Base-by-base conservation (phyloP, 1,140 invertebrate species). In the Drusus annulatus region DNA sequence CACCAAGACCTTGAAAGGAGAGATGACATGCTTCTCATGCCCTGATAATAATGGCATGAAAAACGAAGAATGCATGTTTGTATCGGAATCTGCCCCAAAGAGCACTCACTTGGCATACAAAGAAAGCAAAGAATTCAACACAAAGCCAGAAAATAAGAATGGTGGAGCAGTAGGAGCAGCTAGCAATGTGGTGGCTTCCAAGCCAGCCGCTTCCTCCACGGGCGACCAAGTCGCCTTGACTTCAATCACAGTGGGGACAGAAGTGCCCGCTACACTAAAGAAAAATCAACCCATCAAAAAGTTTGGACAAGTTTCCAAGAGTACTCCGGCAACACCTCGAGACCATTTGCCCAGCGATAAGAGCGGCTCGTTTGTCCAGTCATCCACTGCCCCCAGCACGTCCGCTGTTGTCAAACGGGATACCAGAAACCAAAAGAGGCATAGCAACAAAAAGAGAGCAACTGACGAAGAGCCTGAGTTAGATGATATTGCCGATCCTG, bases 11-110 rank as follows among this genome's bases (percentile, higher is more conserved):
- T 89, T 92, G 75, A 93, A 93, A 82, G 92, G 93, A 81, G 92
- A 92, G 31, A 94, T 95, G 93, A 94, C 93, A 4, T 95, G 94
- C 85, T 95, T 92, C 85, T 89, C 92, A 77, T 95, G 94, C 84
- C 84, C 91, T 0, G 93, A 94, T 80, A 91, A 93, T 51, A 90
- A 90, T 54, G 93, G 93, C 2, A 87, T 93, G 21, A 91, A 92
- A 85, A 91, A 94, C 82, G 94, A 95, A 86, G 94, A 94, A 86
- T 95, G 94, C 84, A 94, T 94, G 90, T 94, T 92, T 86, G 90
- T 94, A 1, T 93, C 92, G 7, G 92, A 92, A 85, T 91, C 91
- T 45, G 90, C 90, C 77, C 91, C 91, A 10, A 88, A 91, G 84
- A 87, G 88, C 51, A 91, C 89, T 80, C 91, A 91, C 85, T 84